Evolutionary conservation across 1,140 invertebrate species (phyloP), one percentile per base, ranked within the genome.

Genomic region (Bombus superbus): DNA sequence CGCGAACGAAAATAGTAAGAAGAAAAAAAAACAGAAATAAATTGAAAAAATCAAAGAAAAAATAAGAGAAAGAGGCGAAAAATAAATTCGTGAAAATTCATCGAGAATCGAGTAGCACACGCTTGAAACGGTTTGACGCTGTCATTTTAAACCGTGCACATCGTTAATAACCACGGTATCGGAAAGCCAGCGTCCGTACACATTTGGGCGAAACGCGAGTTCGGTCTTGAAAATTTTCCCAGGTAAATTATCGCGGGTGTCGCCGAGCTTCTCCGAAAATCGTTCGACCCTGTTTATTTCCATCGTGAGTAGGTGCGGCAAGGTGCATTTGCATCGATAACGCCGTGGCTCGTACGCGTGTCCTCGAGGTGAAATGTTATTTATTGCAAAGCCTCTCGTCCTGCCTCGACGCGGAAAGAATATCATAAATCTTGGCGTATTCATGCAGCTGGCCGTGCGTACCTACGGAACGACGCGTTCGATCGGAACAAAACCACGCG

Each of bases 241-340:
- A 10, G 25, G 38, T 40, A 62, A 79, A 77, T 66, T 68, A 75
- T 75, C 38, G 47, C n/a, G 38, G 1, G 53, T 72, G 42, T n/a
- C 38, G 59, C 13, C 28, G 47, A 81, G 47, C 74, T 22, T 25
- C 57, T 62, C 57, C 40, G 64, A 84, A 89, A 88, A 88, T 78
- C 87, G 87, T 62, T 79, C 44, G 77, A 47, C 53, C 77, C 57
- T 69, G 88, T 84, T 81, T 89, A 81, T 81, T 81, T 66, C 77
- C 88, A 81, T 78, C 32, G 57, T 44, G 69, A 87, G 74, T 87
- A 87, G 88, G 78, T 47, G 89, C 85, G 88, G 89, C 88, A 87
- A 85, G 81, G 78, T 87, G 88, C 86, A 90, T 89, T 90, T 87
- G 88, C 89, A 90, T 90, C 89, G 89, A 89, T 90, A 90, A 87